Evolutionary conservation across 1,140 invertebrate species (phyloP), one percentile per base, ranked within the genome.

Genomic region (Melitaea cinxia): DNA sequence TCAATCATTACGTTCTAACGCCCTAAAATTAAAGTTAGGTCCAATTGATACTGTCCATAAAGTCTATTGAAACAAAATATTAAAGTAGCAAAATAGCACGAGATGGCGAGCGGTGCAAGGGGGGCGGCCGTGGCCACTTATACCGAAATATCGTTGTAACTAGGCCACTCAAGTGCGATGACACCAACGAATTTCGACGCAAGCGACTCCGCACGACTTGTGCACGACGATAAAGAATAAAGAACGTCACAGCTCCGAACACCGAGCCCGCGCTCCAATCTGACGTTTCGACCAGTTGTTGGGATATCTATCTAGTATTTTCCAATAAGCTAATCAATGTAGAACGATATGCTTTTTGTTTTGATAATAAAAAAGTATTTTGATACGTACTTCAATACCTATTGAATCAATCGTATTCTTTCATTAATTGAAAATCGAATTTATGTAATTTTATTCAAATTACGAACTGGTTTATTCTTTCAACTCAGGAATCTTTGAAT

Each of bases 131-230:
- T 72, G 72, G 72, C 69, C 65, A 76, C 72, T 82, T 75, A 78
- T 81, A 86, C 83, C 78, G 80, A 86, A 86, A 86, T 83, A 87
- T 87, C 82, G 77, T 79, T 73, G 80, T 78, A 87, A 77, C 77
- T 87, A 74, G 84, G 84, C 75, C 72, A 85, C 77, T 75, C 63
- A 72, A 81, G 84, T 83, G 68, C 84, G 76, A 83, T 85, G 84
- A 87, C 83, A 78, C 78, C 80, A 68, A 59, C 77, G 79, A 83
- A 74, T 82, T 87, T 87, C 78, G 82, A 81, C 71, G 74, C 75
- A 69, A 66, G 71, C 73, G 72, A 70, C 74, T 66, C n/a, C 63
- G 63, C 50, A 59, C 53, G n/a, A n/a, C n/a, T n/a, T n/a, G n/a
- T n/a, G 64, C 70, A 54, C 55, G 37, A 39, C 69, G 62, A 74